Conservation (phyloP, 2,113 vertebrate genomes). For the Serilophus lunatus region DNA sequence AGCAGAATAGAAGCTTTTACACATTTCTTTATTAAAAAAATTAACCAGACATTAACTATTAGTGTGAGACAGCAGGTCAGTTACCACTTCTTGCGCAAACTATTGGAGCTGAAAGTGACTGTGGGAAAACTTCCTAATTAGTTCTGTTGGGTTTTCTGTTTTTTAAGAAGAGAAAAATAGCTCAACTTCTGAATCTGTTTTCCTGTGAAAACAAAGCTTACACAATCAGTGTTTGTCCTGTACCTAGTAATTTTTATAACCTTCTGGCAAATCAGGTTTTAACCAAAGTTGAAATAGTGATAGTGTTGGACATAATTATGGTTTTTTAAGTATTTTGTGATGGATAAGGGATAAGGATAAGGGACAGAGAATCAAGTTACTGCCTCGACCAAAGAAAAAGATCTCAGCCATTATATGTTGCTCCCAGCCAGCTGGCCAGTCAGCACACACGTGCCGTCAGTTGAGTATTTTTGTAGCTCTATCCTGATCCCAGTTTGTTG, state of each 20-base stretch:
- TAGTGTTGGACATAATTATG: neutral
- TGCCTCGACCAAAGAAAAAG: neutral
- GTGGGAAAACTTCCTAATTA: conserved; percentile 6
- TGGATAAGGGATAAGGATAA: neutral
- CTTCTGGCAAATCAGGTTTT: neutral
- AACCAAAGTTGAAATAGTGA: neutral
- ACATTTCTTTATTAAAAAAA: neutral
- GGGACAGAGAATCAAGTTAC: neutral
- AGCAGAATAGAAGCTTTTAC: neutral
- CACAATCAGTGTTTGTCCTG: conserved; percentile 9
- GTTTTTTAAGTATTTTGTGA: neutral
- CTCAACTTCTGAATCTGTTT: conserved; percentile 31
- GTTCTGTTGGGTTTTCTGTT: neutral
- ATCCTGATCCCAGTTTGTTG: neutral
- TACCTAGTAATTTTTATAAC: neutral
- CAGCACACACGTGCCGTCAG: neutral
- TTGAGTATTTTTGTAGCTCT: neutral
- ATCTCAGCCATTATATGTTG: neutral
- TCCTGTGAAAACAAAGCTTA: conserved; percentile 54
- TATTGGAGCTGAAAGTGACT: conserved; percentile 1
- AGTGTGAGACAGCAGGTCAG: neutral
- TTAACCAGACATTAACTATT: neutral
- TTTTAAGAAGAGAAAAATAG: neutral
- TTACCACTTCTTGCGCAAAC: neutral
- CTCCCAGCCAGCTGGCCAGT: neutral